Base-by-base conservation (phyloP, 2,888 invertebrate genomes). In the Pharmacophagus antenor region DNA sequence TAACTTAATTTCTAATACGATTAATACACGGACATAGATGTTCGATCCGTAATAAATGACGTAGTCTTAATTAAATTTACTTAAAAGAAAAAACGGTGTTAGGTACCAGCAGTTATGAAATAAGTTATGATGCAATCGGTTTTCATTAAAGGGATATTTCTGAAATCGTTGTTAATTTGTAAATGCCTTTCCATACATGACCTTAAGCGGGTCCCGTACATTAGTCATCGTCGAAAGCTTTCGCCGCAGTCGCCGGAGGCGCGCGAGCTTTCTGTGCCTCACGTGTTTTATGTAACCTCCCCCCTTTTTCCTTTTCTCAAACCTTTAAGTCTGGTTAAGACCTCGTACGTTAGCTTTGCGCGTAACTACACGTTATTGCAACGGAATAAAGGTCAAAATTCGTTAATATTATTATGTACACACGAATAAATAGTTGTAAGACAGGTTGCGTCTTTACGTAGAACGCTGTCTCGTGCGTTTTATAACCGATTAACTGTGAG, bases 211-310 rank as follows among this genome's bases (percentile, higher is more conserved):
- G 69, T 65, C 64, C 66, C 66, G 65, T 69, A 69, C 74, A 81
- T 82, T 77, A 77, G 74, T 82, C 82, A 84, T 74, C 71, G 72
- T 64, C 65, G 68, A 69, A 71, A 73, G 80, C 85, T 86, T 84
- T 84, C 84, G 75, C 84, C 70, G 73, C 68, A 73, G 72, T 79
- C 72, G 80, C 83, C 81, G 63, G 77, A 83, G 84, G 83, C 77
- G 76, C 75, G 74, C 69, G 70, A 72, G 74, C 77, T 81, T 80
- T 82, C 80, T 80, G 80, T 77, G 73, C 69, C 77, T 80, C 80
- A 73, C 76, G 72, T 73, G 73, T 80, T 87, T 85, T 87, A 87
- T 85, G 84, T 84, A 83, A 84, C 72, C 70, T 72, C 69, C 80
- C 83, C 81, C 79, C 72, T 80, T 76, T 72, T 65, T 66, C 58